Evolutionary conservation across 2,888 invertebrate genomes (phyloP).

Genomic region (Zhuqinia jingwanae): DNA sequence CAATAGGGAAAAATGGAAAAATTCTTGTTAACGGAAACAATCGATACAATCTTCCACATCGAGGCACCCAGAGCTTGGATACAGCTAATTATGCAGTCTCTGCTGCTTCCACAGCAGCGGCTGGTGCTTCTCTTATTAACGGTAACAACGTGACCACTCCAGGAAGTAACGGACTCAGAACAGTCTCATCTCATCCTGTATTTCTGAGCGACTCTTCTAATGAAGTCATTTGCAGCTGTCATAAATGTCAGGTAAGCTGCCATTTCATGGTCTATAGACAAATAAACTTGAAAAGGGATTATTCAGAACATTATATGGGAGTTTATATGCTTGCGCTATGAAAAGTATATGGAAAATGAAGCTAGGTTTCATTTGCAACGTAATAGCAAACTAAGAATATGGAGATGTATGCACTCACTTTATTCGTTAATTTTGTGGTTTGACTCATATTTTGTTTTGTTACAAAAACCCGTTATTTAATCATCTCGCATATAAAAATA

Average conservation of each 20-base stretch:
- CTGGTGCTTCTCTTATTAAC: slow-evolving; percentile 40
- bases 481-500: too few relatives aligned
- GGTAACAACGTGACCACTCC: slow-evolving; percentile 54
- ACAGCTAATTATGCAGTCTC: slow-evolving; percentile 44
- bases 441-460: too few relatives aligned
- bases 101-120: not conserved
- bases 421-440: too few relatives aligned
- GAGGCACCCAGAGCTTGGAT: slow-evolving; percentile 77
- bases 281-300: too few relatives aligned
- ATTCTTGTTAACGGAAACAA: slow-evolving; percentile 58
- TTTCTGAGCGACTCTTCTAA: slow-evolving; percentile 73
- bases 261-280: not conserved
- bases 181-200: slow-evolving; percentile 72
- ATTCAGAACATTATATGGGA: too few relatives aligned
- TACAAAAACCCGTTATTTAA: too few relatives aligned
- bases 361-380: too few relatives aligned
- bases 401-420: too few relatives aligned
- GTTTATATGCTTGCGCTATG: too few relatives aligned
- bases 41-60: slow-evolving; percentile 66
- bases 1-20: slow-evolving; percentile 55
- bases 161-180: slow-evolving; percentile 58
- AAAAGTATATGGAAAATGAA: too few relatives aligned
- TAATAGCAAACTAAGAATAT: too few relatives aligned
- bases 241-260: slow-evolving; percentile 79
- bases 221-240: slow-evolving; percentile 79